These are phyloP conservation scores for Panzeria rudis DNA, from an alignment of 2,888 invertebrate species.

Conservation along the genomic window DNA sequence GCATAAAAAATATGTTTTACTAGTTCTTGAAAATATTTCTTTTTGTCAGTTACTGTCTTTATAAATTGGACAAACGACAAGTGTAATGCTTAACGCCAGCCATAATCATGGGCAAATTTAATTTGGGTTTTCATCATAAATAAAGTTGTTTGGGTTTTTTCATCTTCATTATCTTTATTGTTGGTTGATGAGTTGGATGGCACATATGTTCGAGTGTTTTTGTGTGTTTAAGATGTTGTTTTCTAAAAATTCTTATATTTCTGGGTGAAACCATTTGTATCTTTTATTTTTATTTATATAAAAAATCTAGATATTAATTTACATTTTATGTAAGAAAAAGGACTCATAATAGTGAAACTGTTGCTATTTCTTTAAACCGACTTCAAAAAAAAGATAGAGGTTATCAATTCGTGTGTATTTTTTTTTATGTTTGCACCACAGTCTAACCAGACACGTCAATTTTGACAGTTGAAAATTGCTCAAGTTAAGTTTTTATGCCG, in stretches of 20 bases:
- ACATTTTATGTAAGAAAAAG: not conserved
- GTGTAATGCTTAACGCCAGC: not conserved
- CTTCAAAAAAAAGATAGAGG: no score
- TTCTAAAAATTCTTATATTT: not conserved
- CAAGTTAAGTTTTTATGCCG: no score
- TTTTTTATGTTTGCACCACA: no score
- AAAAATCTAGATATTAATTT: conserved; percentile 3
- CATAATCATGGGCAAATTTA: not conserved
- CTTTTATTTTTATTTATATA: conserved; percentile 17
- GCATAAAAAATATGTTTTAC: no score
- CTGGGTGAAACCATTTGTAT: conserved; percentile 5
- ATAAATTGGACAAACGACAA: not conserved
- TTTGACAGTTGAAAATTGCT: no score
- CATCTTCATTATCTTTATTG: not conserved
- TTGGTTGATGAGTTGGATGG: not conserved
- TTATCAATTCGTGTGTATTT: no score
- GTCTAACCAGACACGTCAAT: no score
- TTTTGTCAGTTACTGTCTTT: not conserved
- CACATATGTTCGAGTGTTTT: not conserved
- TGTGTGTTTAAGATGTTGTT: not conserved
- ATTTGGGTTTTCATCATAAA: conserved; percentile 1
- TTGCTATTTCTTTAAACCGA: not conserved
- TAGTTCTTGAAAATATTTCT: no score
- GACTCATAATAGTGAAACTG: not conserved
- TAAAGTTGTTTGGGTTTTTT: not conserved